Evolutionary conservation across 1,140 invertebrate genomes (phyloP).

Genomic region (Drosophila subobscura): DNA sequence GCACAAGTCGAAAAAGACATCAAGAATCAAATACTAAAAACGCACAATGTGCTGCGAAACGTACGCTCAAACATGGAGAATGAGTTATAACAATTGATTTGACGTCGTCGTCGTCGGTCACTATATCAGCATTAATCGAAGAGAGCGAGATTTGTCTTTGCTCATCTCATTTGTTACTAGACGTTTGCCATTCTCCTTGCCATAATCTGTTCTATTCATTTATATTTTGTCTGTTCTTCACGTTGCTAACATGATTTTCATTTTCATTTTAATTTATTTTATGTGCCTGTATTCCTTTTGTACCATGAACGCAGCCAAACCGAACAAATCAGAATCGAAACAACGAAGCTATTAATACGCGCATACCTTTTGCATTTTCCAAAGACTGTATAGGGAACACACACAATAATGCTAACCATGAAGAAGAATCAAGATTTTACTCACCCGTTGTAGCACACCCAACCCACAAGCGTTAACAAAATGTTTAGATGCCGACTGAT

Average conservation of each 20-base stretch:
- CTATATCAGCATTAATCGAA: conserved; percentile 36
- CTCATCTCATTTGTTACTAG: conserved; percentile 20
- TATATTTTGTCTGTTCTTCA: conserved; percentile 14
- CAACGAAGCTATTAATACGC: conserved; percentile 55
- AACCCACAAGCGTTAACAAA: conserved; percentile 14
- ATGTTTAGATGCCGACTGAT: conserved; percentile 3
- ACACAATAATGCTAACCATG: conserved; percentile 7
- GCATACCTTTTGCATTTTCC: conserved; percentile 60
- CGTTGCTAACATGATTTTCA: conserved; percentile 20
- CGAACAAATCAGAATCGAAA: conserved; percentile 20
- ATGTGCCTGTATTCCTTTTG: conserved; percentile 12
- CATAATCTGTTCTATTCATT: conserved; percentile 18
- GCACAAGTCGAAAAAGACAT: conserved; percentile 86
- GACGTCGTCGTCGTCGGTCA: conserved; percentile 25
- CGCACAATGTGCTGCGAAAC: conserved; percentile 85
- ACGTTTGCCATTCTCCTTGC: conserved; percentile 27
- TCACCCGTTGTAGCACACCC: conserved; percentile 20
- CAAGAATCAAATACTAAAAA: conserved; percentile 86
- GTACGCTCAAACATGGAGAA: conserved; percentile 85
- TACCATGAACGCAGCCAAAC: neutral
- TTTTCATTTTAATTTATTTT: conserved; percentile 16
- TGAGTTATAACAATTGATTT: conserved; percentile 69
- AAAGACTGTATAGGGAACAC: conserved; percentile 56
- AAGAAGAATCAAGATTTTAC: conserved; percentile 2
- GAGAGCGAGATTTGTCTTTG: conserved; percentile 14